Evolutionary conservation across 2,113 vertebrate genomes (phyloP).

Genomic region (Dromas ardeola): DNA sequence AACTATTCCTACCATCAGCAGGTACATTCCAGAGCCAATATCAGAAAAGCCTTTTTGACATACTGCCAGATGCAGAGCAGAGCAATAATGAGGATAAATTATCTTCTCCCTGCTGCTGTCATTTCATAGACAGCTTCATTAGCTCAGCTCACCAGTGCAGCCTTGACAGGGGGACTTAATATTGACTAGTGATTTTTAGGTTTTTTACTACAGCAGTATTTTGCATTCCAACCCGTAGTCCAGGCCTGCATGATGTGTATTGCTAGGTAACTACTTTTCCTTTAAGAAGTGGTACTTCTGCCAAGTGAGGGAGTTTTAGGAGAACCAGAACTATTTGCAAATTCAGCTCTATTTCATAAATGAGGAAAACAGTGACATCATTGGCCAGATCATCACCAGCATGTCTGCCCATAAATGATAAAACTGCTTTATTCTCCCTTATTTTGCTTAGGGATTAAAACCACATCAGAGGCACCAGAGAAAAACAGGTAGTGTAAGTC

Average conservation of each 20-base stretch:
- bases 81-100: background rate
- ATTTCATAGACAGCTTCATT: background rate
- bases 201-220: background rate
- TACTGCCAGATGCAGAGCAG: background rate
- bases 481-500: accelerated
- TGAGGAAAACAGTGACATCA: accelerated
- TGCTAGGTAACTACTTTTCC: background rate
- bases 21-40: background rate
- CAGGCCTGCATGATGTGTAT: background rate
- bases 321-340: background rate
- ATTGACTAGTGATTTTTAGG: background rate
- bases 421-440: background rate
- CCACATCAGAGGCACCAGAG: background rate
- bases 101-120: background rate
- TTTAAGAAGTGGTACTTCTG: background rate
- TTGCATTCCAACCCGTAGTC: background rate
- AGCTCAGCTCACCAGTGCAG: background rate
- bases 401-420: background rate
- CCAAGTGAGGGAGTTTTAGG: background rate
- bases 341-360: background rate
- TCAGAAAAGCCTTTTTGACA: background rate
- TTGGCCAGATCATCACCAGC: background rate
- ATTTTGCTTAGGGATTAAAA: background rate
- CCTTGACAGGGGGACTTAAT: background rate
- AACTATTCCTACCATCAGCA: background rate